Base-by-base conservation (phyloP, 1,140 invertebrate genomes). In the Ceratina australensis region DNA sequence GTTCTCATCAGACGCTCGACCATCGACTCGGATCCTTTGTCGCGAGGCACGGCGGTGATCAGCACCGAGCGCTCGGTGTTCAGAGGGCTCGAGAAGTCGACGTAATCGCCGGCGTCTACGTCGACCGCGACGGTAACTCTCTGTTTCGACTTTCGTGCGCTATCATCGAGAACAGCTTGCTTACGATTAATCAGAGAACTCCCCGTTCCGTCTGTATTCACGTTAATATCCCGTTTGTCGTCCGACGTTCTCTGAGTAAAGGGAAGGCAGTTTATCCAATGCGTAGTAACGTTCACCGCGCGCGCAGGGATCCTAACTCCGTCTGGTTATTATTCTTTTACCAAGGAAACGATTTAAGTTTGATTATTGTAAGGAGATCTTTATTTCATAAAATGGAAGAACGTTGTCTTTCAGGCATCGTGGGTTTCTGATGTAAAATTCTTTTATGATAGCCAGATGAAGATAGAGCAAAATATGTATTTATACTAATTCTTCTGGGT, bases 1-100 rank as follows among this genome's bases (percentile, higher is more conserved):
- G 74, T 80, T n/a, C 12, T 61, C 76, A 72, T 86, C n/a, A 84
- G 60, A 20, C 57, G 61, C 7, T 79, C 52, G n/a, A 80, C 68
- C 54, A 80, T 78, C 13, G 16, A 79, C 3, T 79, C 61, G 3
- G 16, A 60, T 1, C 33, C 61, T 1, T 18, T 33, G 33, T 7
- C 24, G 28, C 0, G 42, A 24, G 4, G 52, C 49, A 3, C 26
- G n/a, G n/a, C n/a, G 2, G 3, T 56, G 10, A n/a, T 15, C 1
- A 16, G 4, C 3, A 47, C 3, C 12, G 57, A 16, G 5, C 47
- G 3, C 18, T 56, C 20, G 3, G 49, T 57, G n/a, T 16, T 72
- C 12, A 20, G 24, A 18, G 56, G 47, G 33, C 59, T 28, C 0
- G 72, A 57, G 7, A 72, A 26, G 16, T 79, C 72, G 2, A 79